Evolutionary conservation across 2,888 invertebrate genomes (phyloP), one percentile per base, ranked within the genome.

Genomic region (Sepioteuthis lessoniana): DNA sequence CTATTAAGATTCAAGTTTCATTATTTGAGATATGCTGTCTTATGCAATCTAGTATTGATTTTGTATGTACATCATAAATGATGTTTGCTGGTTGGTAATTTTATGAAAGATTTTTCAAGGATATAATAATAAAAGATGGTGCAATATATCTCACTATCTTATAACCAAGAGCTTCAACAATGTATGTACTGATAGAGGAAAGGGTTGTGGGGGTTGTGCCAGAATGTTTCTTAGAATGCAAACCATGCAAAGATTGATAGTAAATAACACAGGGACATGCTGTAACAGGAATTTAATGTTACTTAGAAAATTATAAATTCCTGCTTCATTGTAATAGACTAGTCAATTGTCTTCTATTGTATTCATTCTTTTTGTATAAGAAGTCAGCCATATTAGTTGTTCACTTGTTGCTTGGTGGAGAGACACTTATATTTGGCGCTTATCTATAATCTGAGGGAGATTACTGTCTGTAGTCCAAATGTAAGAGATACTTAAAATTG

Each of bases 391-490:
- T 13, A 10, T 76, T 76, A 76, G 28, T 76, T 76, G 76, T 76
- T 76, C 76, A 31, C 76, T 76, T 76, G 76, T 76, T 31, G 76
- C 76, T 76, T 76, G 31, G 76, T 76, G n/a, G 76, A 76, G 76
- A 76, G n/a, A 76, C 76, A 31, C 25, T 55, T 60, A 60, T 28
- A 31, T 76, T 76, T 13, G 8, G 31, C 28, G 76, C 76, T 76
- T 76, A 76, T 76, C 76, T 76, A 76, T 76, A 76, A 76, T 76
- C 76, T 76, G 76, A 76, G n/a, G 31, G 76, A 76, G n/a, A 76
- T 76, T 76, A 31, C 76, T 76, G 76, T n/a, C 31, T 76, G 76
- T n/a, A 5, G 31, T 76, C 5, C 76, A 76, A 76, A 76, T 76
- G 31, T 31, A 76, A 76, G 31, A 76, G 31, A 31, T 76, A 13